phyloP scores from a whole-genome alignment of 2,113 vertebrate species.

The Clinocottus analis region DNA sequence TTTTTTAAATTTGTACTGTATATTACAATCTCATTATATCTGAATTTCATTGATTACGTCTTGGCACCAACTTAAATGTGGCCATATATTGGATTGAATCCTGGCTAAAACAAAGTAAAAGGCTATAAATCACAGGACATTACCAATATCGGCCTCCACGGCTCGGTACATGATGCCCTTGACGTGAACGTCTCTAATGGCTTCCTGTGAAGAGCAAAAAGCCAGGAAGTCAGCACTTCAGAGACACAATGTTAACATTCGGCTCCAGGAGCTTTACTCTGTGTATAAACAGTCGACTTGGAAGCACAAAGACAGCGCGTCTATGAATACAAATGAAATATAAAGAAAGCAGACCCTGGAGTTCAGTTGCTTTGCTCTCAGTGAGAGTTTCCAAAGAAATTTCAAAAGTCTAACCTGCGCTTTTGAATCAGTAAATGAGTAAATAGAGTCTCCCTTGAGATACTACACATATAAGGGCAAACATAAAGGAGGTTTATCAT shows the following conservation, averaged over 20 bases:
- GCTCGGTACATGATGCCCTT: slow-evolving; percentile 98
- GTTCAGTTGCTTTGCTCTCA: slow-evolving; percentile 44
- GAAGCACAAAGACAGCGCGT: slow-evolving; percentile 45
- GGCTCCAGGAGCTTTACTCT: slow-evolving; percentile 48
- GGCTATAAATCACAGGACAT: slow-evolving; percentile 39
- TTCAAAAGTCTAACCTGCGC: neutral
- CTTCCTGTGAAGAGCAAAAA: slow-evolving; percentile 85
- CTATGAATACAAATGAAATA: slow-evolving; percentile 67
- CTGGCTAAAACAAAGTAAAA: slow-evolving; percentile 6
- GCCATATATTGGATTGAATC: neutral
- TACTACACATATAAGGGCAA: slow-evolving; percentile 4
- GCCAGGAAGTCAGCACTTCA: slow-evolving; percentile 41
- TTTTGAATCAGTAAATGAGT: slow-evolving; percentile 26
- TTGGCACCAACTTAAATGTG: slow-evolving; percentile 10
- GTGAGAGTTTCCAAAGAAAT: slow-evolving; percentile 24
- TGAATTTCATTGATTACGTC: slow-evolving; percentile 17
- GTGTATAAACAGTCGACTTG: slow-evolving; percentile 53
- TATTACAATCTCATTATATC: slow-evolving; percentile 21
- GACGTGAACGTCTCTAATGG: slow-evolving; percentile 95
- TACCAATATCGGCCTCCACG: slow-evolving; percentile 97
- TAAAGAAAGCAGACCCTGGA: slow-evolving; percentile 47
- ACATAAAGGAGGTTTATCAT: slow-evolving; percentile 10
- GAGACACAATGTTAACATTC: slow-evolving; percentile 60
- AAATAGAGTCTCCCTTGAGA: slow-evolving; percentile 14
- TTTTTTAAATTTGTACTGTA: slow-evolving; percentile 19